Base-by-base conservation (phyloP, 2,888 invertebrate genomes). In the Volucella inanis region DNA sequence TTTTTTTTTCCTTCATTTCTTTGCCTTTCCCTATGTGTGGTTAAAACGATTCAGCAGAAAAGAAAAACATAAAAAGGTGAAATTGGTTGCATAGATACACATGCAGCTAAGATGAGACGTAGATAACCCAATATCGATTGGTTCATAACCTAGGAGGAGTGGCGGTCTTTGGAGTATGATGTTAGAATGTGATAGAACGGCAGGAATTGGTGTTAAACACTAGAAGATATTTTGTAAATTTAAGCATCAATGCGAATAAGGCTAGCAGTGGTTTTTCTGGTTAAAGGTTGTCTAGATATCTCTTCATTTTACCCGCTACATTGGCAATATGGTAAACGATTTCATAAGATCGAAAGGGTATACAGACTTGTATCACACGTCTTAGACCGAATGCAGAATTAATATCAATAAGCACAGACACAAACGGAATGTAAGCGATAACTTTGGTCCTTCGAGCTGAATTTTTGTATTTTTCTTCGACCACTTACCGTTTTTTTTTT, bases 61-160 rank as follows among this genome's bases (percentile, higher is more conserved):
- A 52, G 15, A 22, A 22, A 22, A 22, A 22, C 0, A 52, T 54
- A 43, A 43, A 52, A 14, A 39, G 6, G 41, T 67, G 22, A 65
- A 71, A 76, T 64, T 77, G 45, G 49, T 64, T 78, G 43, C 77
- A 71, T 72, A 82, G 71, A 76, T 70, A 62, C 64, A 49, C 64
- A 81, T 78, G 77, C 77, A 77, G 77, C 77, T 83, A 78, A 83
- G 82, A 83, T 83, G 77, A 55, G 49, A 68, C 15, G 62, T 57
- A 57, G 83, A 83, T 78, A 74, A 74, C 68, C 31, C 68, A 57
- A 72, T 78, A 83, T 83, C 83, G 83, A 83, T 83, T 78, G 83
- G 82, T 72, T 82, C 72, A 77, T 77, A 82, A 77, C 47, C 67
- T 55, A 71, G 67, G 41, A 71, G 67, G 76, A 71, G 81, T 65